phyloP scores from a whole-genome alignment of 1,140 invertebrate genomes.

The Ooceraea biroi region DNA sequence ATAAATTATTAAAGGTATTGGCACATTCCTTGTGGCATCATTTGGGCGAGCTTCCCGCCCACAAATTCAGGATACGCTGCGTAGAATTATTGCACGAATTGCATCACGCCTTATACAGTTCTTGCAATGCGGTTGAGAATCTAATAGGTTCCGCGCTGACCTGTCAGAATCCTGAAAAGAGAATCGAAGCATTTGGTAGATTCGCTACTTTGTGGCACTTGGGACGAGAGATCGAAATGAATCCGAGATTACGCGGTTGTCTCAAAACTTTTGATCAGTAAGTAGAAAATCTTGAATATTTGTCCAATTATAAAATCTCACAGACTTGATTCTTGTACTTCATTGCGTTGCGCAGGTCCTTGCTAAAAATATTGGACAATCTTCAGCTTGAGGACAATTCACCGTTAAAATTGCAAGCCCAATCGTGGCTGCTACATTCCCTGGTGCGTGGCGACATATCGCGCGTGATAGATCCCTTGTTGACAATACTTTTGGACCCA shows the following conservation, averaged over 20 bases:
- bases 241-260: constrained; percentile 84
- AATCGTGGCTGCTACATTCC: constrained; percentile 91
- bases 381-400: constrained; percentile 89
- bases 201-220: constrained; percentile 94
- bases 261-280: constrained; percentile 86
- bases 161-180: constrained; percentile 85
- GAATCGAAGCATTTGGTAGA: constrained; percentile 90
- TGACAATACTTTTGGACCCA: constrained; percentile 92
- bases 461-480: constrained; percentile 92
- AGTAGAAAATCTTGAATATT: constrained; percentile 57
- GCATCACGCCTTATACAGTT: constrained; percentile 91
- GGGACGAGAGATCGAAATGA: constrained; percentile 89
- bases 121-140: constrained; percentile 90
- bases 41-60: constrained; percentile 87
- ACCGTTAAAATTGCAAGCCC: constrained; percentile 90
- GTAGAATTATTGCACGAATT: constrained; percentile 91
- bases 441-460: constrained; percentile 92
- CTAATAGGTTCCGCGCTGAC: constrained; percentile 88
- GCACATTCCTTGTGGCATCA: constrained; percentile 90
- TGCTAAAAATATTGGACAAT: constrained; percentile 93
- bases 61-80: constrained; percentile 88
- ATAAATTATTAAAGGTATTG: constrained; percentile 86
- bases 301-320: neutral
- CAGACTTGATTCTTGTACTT: neutral
- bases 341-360: constrained; percentile 85